phyloP scores from a whole-genome alignment of 2,113 vertebrate genomes.

The Myocastor coypus region DNA sequence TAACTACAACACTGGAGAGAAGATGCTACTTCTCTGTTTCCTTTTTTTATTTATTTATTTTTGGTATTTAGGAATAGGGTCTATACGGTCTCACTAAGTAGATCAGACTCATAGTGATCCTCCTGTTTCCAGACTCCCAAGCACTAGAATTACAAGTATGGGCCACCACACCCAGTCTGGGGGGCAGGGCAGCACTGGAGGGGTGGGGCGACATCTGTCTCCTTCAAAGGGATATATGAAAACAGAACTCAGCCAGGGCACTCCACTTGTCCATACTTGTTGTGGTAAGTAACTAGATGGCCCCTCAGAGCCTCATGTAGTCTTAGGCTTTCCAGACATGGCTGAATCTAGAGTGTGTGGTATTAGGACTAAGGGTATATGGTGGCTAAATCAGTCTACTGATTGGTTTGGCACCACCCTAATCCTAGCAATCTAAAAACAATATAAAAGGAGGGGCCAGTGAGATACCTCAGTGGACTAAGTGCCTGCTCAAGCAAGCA shows the following conservation, averaged over 20 bases:
- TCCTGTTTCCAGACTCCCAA: too few relatives aligned
- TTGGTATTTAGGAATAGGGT: too few relatives aligned
- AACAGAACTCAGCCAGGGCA: background rate
- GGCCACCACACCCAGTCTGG: too few relatives aligned
- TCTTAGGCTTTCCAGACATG: background rate
- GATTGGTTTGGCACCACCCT: background rate
- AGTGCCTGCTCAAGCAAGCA: too few relatives aligned
- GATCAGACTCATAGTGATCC: too few relatives aligned
- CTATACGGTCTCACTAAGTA: too few relatives aligned
- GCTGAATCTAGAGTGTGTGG: background rate
- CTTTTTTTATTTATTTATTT: background rate
- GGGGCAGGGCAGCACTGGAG: too few relatives aligned
- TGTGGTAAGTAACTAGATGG: background rate
- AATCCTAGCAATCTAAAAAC: background rate
- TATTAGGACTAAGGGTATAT: background rate
- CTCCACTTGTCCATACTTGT: background rate
- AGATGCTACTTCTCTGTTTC: background rate
- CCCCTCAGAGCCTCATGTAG: background rate
- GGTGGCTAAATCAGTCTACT: background rate
- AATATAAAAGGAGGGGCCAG: background rate
- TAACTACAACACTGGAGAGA: background rate
- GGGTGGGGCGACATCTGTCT: too few relatives aligned
- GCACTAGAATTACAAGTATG: too few relatives aligned
- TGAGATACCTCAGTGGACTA: too few relatives aligned
- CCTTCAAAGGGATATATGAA: background rate